Conservation (phyloP, 2,888 invertebrate genomes). For the Phania funesta region DNA sequence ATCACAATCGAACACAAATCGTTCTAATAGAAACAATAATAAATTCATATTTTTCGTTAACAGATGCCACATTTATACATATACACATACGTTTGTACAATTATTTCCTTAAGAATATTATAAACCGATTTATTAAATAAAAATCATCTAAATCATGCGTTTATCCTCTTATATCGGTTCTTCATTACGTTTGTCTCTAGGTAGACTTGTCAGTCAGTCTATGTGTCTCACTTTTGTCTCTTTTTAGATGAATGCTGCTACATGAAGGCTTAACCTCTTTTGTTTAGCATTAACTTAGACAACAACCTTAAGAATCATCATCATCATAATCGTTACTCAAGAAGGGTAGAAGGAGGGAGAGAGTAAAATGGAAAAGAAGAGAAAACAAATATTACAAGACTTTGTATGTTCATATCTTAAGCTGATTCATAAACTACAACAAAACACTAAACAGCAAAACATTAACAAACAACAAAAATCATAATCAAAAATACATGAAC, state of each 20-base stretch:
- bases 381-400: slow-evolving; percentile 60
- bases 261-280: slow-evolving; percentile 57
- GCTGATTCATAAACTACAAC: slow-evolving; percentile 68
- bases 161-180: background rate
- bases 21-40: too few relatives aligned
- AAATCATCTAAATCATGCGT: background rate
- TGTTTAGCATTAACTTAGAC: slow-evolving; percentile 50
- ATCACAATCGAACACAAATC: too few relatives aligned
- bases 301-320: slow-evolving; percentile 50
- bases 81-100: background rate
- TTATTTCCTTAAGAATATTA: background rate
- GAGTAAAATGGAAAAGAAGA: background rate
- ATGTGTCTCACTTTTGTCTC: too few relatives aligned
- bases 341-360: background rate
- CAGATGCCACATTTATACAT: background rate
- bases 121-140: background rate
- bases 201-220: slow-evolving; percentile 11
- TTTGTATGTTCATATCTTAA: slow-evolving; percentile 66
- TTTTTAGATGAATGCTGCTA: slow-evolving; percentile 33
- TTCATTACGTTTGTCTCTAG: background rate
- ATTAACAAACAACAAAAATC: slow-evolving; percentile 45
- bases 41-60: too few relatives aligned
- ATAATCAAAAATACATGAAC: slow-evolving; percentile 57
- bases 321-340: slow-evolving; percentile 47
- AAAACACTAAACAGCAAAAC: slow-evolving; percentile 60